A percentile compares a stretch with the other conserved stretches of the same genome.
Evolutionary conservation across 2,888 invertebrate species (phyloP).

Genomic region (Nemurella pictetii): DNA sequence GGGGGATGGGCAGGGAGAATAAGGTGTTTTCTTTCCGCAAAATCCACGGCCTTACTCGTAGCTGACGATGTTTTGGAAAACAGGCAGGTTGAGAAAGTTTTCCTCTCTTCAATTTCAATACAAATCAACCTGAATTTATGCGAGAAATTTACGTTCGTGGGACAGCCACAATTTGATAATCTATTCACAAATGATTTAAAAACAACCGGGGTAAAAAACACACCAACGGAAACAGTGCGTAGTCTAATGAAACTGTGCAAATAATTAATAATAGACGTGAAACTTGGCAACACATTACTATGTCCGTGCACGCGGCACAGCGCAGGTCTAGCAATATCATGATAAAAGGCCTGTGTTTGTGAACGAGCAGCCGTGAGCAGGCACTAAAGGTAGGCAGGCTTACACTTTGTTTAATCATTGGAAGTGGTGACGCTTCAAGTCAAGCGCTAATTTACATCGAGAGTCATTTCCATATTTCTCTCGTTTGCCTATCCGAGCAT

Average conservation of each 20-base stretch:
- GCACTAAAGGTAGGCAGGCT: not conserved
- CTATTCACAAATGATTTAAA: not conserved
- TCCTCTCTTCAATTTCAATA: not conserved
- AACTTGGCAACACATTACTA: not conserved
- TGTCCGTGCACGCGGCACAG: not conserved
- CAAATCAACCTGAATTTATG: not conserved
- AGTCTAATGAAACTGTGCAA: not conserved
- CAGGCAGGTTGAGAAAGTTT: not conserved
- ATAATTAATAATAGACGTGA: not conserved
- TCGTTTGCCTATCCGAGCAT: not conserved
- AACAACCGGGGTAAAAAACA: not conserved
- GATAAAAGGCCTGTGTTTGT: not conserved
- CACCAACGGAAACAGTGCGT: not conserved
- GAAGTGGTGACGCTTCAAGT: not conserved
- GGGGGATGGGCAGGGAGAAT: not conserved
- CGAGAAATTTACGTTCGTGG: not conserved
- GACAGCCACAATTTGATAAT: not conserved
- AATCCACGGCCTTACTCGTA: not conserved
- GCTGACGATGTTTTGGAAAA: not conserved
- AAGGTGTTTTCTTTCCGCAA: too few species aligned
- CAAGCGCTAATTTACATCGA: not conserved
- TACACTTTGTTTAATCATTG: not conserved
- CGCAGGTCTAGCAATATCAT: too few species aligned
- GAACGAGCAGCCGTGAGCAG: not conserved
- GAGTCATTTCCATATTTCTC: not conserved